A percentile compares a stretch with the other conserved stretches of the same genome.
Conservation (phyloP, 2,888 invertebrate species). For the Dolichopus griseipennis region DNA sequence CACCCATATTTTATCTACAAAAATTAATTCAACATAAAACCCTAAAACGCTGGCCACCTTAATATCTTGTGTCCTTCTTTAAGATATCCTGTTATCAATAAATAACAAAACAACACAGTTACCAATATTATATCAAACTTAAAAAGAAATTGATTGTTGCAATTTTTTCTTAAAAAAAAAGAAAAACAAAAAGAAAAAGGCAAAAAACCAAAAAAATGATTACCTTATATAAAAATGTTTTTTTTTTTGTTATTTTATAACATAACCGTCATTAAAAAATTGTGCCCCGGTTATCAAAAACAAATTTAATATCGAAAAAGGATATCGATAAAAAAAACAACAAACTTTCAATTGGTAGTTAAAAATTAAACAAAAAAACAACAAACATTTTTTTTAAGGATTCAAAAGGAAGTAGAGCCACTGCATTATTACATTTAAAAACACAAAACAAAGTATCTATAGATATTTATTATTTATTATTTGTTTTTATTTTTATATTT, state of each 20-base stretch:
- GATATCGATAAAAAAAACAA: neutral
- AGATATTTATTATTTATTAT: neutral
- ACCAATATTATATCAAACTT: no score
- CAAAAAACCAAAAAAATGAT: neutral
- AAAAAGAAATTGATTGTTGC: neutral
- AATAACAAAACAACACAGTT: no score
- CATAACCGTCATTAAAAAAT: constrained; percentile 2
- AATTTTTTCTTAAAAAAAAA: neutral
- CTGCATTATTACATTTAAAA: neutral
- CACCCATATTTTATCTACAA: no score
- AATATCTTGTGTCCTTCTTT: no score
- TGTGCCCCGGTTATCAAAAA: constrained; percentile 3
- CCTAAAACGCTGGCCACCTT: no score
- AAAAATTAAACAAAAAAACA: neutral
- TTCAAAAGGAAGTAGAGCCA: neutral
- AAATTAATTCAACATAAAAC: no score
- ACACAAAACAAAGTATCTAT: neutral
- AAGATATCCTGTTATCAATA: no score
- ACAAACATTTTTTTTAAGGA: neutral
- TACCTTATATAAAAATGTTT: neutral
- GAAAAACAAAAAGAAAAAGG: neutral
- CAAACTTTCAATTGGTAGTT: constrained; percentile 4
- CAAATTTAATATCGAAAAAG: constrained; percentile 6
- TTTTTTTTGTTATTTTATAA: neutral
- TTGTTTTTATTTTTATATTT: neutral